phyloP scores from a whole-genome alignment of 2,797 vertebrate species.

The Petrocephalus sullivani region DNA sequence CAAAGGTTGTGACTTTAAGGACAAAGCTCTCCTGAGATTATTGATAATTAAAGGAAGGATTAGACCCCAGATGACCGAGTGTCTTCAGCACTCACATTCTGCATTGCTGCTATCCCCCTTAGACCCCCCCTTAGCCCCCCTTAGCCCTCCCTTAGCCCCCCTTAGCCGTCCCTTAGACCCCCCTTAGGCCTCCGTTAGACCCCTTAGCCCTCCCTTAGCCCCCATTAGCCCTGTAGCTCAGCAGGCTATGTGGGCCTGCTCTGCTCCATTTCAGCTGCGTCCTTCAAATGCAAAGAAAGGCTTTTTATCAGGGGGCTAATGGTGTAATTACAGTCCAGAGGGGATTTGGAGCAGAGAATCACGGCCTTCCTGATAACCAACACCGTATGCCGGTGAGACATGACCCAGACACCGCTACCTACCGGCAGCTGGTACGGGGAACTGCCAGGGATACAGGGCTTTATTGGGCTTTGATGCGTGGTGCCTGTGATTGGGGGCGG shows the following conservation, averaged over 20 bases:
- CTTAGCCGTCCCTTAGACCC: no score
- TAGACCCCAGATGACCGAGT: constrained; percentile 28
- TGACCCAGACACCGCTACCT: not conserved
- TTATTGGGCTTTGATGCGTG: not conserved
- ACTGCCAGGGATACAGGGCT: not conserved
- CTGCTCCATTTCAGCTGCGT: not conserved
- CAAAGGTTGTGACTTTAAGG: constrained; percentile 14
- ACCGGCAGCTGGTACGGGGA: not conserved
- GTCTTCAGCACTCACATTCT: constrained; percentile 15
- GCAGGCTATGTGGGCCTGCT: not conserved
- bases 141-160: no score
- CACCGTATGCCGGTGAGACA: not conserved
- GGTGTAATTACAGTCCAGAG: constrained; percentile 21
- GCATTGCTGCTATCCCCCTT: not conserved
- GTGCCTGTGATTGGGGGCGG: not conserved
- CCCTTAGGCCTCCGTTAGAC: no score
- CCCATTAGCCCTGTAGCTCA: not conserved
- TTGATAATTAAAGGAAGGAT: constrained; percentile 33
- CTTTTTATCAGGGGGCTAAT: constrained; percentile 29
- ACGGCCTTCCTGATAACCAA: constrained; percentile 2
- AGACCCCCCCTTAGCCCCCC: no score
- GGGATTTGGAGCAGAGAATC: constrained; percentile 14
- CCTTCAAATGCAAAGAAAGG: constrained; percentile 18
- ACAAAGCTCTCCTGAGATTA: constrained; percentile 28
- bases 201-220: no score